Base-by-base conservation (phyloP, 2,113 vertebrate genomes). In the Nothocercus nigrocapillus region DNA sequence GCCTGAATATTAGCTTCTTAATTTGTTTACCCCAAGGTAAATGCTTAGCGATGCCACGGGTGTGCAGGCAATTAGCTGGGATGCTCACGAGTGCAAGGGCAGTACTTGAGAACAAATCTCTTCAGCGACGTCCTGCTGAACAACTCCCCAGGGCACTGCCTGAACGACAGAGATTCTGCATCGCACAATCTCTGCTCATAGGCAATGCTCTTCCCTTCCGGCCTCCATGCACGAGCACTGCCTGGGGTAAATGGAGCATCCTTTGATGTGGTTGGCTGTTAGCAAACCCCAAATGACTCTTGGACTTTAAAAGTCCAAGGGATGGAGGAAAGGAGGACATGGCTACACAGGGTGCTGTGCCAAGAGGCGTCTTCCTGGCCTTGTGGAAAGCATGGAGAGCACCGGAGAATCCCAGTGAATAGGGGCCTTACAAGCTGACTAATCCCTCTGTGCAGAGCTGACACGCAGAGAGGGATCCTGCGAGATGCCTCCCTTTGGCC, bases 1-100 rank as follows among this genome's bases (percentile, higher is more conserved):
- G 58, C 47, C 42, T 32, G 72, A 28, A 59, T 45, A 86, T 84
- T 82, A 96, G 24, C 77, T 95, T 38, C 77, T 85, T 95, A 87
- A 87, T 89, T 80, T 96, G 83, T 96, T 96, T 94, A 90, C 83
- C 59, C 40, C 53, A 67, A 66, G 86, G 88, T 79, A 93, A 87
- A 96, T 90, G 36, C 62, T 70, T 27, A 90, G 74, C 20, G 93
- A 96, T 3, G 11, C 34, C 49, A 42, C 6, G 64, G 81, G 92
- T 69, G 63, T 82, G 67, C 42, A 80, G 63, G 36, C 66, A 82
- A 69, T 86, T 94, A 93, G 89, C 19, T 74, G 81, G 70, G 84
- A 87, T 53, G 40, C 79, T 53, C 28, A 82, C 36, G 67, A 77
- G 44, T 54, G 68, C 94, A 95, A 97, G 93, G 84, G 89, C 91